Evolutionary conservation across 2,113 vertebrate genomes (phyloP).

Genomic region (Crotalus tigris): DNA sequence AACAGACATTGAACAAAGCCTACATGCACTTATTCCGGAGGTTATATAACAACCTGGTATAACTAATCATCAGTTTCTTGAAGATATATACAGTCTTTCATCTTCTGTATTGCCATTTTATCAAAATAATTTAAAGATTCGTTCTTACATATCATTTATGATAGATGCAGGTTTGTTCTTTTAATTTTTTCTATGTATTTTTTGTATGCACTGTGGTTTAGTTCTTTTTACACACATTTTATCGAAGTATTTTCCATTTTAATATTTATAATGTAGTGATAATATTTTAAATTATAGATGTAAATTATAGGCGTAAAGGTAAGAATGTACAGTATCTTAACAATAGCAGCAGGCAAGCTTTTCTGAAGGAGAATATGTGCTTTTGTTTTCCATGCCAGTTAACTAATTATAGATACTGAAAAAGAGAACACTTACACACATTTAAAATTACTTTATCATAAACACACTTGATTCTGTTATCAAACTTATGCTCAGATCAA

Average conservation of each 20-base stretch:
- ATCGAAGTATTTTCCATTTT: background rate
- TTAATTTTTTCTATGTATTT: background rate
- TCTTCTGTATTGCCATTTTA: background rate
- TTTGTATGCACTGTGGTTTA: background rate
- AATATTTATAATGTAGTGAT: background rate
- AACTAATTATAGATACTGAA: accelerated
- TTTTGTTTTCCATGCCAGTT: background rate
- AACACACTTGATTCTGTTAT: background rate
- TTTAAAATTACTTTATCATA: background rate
- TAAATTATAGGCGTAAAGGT: too few relatives aligned
- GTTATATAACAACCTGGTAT: background rate
- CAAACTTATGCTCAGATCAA: too few relatives aligned
- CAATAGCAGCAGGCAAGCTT: background rate
- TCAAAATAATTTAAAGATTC: background rate
- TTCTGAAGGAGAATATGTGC: background rate
- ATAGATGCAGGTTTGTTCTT: background rate
- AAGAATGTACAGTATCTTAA: background rate
- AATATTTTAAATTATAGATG: background rate
- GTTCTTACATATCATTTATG: background rate
- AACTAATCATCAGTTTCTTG: background rate
- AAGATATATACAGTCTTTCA: background rate
- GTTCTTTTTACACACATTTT: background rate
- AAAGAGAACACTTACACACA: background rate
- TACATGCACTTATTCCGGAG: background rate
- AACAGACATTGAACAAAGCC: background rate